Evolutionary conservation across 2,888 invertebrate species (phyloP).

Genomic region (Elegia similella): DNA sequence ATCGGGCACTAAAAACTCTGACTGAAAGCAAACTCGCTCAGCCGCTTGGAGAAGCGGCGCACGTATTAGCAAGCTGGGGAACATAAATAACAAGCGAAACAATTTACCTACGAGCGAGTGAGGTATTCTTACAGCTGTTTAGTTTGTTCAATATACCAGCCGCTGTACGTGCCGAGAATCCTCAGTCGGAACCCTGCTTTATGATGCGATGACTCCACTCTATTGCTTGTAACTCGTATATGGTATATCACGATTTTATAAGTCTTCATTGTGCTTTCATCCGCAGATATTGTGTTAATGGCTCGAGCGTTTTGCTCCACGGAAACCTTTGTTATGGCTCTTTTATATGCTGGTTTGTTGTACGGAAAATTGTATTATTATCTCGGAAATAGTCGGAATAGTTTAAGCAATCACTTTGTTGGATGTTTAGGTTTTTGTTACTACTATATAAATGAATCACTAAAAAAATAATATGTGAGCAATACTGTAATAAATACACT

Average conservation of each 20-base stretch:
- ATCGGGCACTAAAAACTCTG: constrained; percentile 40
- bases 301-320: constrained; percentile 23
- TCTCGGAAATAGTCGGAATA: neutral
- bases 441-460: neutral
- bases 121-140: constrained; percentile 79
- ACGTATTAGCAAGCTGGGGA: constrained; percentile 74
- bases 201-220: constrained; percentile 62
- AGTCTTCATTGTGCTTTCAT: constrained; percentile 45
- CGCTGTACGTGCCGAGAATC: constrained; percentile 66
- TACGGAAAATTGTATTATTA: constrained; percentile 9
- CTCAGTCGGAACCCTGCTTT: constrained; percentile 42
- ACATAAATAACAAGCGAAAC: constrained; percentile 77
- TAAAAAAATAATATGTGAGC: neutral
- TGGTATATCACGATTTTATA: constrained; percentile 54
- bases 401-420: neutral
- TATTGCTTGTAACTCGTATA: constrained; percentile 53
- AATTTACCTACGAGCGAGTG: constrained; percentile 74
- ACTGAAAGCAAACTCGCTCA: constrained; percentile 40
- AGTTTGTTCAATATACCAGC: constrained; percentile 75
- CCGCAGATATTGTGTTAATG: constrained; percentile 30
- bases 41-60: constrained; percentile 53
- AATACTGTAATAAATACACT: too few species aligned
- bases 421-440: neutral
- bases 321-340: constrained; percentile 21
- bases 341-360: constrained; percentile 8